Evolutionary conservation across 2,797 vertebrate species (phyloP).

Genomic region (Simalia tracyae): DNA sequence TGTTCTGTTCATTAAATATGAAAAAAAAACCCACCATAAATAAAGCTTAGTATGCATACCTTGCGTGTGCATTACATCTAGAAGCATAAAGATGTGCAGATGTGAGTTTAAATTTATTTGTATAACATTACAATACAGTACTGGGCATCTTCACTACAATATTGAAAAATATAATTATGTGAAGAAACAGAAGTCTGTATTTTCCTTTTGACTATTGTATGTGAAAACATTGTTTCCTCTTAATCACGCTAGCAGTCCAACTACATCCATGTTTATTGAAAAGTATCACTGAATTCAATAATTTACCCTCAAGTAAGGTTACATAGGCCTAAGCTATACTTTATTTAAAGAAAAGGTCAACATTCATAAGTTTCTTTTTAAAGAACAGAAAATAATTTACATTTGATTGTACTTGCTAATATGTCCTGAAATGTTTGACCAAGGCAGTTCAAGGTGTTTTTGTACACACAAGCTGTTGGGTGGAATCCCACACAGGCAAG

Average conservation of each 20-base stretch:
- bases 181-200: not conserved
- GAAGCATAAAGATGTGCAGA: no score
- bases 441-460: slow-evolving; percentile 35
- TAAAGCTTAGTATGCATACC: no score
- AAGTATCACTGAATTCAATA: not conserved
- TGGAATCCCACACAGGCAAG: slow-evolving; percentile 37
- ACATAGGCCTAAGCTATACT: not conserved
- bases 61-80: no score
- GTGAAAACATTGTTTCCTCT: not conserved
- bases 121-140: not conserved
- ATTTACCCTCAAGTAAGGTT: not conserved
- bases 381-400: rapidly evolving
- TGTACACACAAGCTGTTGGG: slow-evolving; percentile 40
- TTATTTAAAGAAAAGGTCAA: not conserved
- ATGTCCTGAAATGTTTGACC: not conserved
- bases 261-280: not conserved
- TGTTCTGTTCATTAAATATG: not conserved
- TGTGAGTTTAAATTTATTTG: not conserved
- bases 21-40: not conserved
- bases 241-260: not conserved
- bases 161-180: not conserved
- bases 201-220: not conserved
- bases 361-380: not conserved
- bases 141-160: not conserved
- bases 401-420: slow-evolving; percentile 13